A percentile compares a stretch with the other conserved stretches of the same genome.
phyloP scores from a whole-genome alignment of 2,888 invertebrate species.

The Rotaria macrura region DNA sequence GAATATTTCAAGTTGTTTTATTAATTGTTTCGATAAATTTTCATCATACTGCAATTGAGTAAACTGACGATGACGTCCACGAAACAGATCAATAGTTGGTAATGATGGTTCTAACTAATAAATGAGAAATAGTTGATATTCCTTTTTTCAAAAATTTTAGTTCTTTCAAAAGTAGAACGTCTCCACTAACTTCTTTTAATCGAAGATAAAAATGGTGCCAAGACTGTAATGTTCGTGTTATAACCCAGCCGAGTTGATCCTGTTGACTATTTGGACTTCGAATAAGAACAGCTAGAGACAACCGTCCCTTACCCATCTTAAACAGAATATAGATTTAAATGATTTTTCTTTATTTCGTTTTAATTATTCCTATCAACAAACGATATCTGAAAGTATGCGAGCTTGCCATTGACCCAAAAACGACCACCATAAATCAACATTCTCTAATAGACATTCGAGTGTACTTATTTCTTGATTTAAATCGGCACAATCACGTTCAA shows the following conservation, averaged over 20 bases:
- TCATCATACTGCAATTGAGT: not conserved
- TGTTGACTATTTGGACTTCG: not conserved
- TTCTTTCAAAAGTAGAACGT: not conserved
- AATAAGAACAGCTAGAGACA: not conserved
- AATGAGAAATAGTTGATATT: not conserved
- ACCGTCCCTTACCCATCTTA: not conserved
- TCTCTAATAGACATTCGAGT: not conserved
- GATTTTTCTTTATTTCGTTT: not conserved
- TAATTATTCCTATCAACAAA: not conserved
- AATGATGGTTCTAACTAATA: not conserved
- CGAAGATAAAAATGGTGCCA: constrained; percentile 14
- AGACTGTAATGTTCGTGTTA: not conserved
- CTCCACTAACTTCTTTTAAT: not conserved
- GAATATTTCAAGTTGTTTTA: not conserved
- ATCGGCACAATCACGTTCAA: constrained; percentile 11
- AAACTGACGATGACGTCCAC: not conserved
- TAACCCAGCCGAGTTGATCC: not conserved
- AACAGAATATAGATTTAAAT: not conserved
- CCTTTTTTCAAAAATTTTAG: no score
- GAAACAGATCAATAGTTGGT: constrained; percentile 13
- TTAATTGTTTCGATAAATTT: not conserved
- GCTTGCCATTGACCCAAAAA: constrained; percentile 14
- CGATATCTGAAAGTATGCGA: not conserved
- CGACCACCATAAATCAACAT: constrained; percentile 14
- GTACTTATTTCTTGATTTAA: not conserved